Conservation (phyloP, 1,140 invertebrate species). For the Atta cephalotes region DNA sequence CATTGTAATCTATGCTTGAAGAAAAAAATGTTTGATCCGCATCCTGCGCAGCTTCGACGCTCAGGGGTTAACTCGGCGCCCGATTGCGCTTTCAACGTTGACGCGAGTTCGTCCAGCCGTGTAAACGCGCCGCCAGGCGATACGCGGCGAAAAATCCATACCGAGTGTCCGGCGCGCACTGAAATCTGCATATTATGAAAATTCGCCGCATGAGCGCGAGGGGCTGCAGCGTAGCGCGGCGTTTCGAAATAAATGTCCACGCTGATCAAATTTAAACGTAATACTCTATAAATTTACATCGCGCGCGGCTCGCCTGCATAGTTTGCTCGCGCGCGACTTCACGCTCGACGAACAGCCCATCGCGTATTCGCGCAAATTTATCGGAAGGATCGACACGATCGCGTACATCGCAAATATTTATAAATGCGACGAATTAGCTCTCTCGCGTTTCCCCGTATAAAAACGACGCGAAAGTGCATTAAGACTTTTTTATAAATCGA, state of each 20-base stretch:
- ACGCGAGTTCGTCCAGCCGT: conserved; percentile 47
- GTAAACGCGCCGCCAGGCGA: conserved; percentile 57
- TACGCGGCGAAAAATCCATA: conserved; percentile 60
- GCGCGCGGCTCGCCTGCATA: conserved; percentile 25
- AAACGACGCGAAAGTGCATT: conserved; percentile 10
- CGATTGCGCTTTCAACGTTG: conserved; percentile 59
- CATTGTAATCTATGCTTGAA: neutral
- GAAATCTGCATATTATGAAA: conserved; percentile 64
- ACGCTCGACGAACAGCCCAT: conserved; percentile 37
- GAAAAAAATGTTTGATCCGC: conserved; percentile 14
- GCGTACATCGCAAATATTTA: conserved; percentile 57
- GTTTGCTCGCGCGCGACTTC: conserved; percentile 55
- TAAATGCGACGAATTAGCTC: conserved; percentile 54
- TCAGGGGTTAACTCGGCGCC: conserved; percentile 15
- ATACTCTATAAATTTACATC: conserved; percentile 62
- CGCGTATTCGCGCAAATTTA: conserved; percentile 54
- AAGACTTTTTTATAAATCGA: conserved; percentile 8
- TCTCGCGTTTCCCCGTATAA: neutral
- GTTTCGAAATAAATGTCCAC: conserved; percentile 61
- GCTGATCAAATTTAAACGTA: conserved; percentile 62
- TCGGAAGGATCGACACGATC: conserved; percentile 54
- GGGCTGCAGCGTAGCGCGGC: neutral
- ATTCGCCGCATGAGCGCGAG: conserved; percentile 49
- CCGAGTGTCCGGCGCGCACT: conserved; percentile 52
- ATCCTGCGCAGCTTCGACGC: neutral